phyloP scores from a whole-genome alignment of 1,140 invertebrate genomes.

The Caligus rogercresseyi region DNA sequence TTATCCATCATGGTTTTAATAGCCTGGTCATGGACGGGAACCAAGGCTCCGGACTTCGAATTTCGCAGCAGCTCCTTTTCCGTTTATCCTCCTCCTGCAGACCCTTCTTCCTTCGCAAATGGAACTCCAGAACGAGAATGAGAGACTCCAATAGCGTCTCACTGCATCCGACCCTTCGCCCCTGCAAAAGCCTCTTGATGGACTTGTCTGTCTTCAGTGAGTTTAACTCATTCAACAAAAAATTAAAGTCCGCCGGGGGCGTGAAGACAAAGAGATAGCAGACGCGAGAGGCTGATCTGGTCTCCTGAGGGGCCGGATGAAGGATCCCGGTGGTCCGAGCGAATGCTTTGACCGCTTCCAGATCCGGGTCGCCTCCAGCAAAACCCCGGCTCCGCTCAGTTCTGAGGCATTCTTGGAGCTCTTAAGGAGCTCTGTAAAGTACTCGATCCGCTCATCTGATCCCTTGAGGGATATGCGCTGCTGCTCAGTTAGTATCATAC shows the following conservation, averaged over 20 bases:
- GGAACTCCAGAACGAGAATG: not conserved
- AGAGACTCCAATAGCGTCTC: not conserved
- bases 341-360: not conserved
- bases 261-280: not conserved
- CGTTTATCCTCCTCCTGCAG: not conserved
- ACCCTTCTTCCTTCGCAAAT: not conserved
- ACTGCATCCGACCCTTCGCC: not conserved
- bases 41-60: not conserved
- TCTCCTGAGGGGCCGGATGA: too few relatives aligned
- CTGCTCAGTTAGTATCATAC: too few relatives aligned
- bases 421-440: slow-evolving; percentile 13
- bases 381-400: slow-evolving; percentile 8
- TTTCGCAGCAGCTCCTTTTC: too few relatives aligned
- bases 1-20: not conserved
- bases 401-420: not conserved
- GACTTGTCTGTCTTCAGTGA: not conserved
- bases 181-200: not conserved
- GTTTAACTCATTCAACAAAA: not conserved
- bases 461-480: slow-evolving; percentile 5
- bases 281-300: not conserved
- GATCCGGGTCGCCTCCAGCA: not conserved
- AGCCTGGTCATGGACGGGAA: not conserved
- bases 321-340: too few relatives aligned
- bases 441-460: slow-evolving; percentile 4
- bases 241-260: not conserved